Percentiles rank a stretch among this genome's conserved stretches.
Conservation (phyloP, 1,140 invertebrate species). For the Helicoverpa armigera region DNA sequence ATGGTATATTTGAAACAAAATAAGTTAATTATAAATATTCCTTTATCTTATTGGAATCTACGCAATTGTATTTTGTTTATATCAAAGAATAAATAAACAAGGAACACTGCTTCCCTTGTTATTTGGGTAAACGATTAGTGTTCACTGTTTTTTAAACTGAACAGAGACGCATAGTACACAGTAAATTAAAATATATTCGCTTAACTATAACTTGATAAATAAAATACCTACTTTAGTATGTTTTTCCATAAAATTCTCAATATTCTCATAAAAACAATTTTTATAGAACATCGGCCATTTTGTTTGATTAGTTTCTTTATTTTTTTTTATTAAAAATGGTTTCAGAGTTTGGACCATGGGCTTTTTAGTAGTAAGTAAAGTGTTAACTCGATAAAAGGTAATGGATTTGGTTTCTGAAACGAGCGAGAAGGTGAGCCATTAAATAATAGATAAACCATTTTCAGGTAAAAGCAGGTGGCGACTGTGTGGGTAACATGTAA, state of each 20-base stretch:
- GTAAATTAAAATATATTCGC: slow-evolving; percentile 13
- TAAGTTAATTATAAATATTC: not conserved
- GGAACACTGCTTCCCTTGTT: slow-evolving; percentile 42
- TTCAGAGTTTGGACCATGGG: not conserved
- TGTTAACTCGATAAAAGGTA: no score
- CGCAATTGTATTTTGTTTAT: not conserved
- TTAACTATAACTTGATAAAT: slow-evolving; percentile 24
- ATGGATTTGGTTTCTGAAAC: no score
- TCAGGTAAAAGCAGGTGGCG: no score
- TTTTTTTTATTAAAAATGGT: slow-evolving; percentile 50
- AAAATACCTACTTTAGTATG: slow-evolving; percentile 59
- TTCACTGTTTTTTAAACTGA: not conserved
- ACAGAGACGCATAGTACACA: not conserved
- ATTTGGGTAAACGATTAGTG: slow-evolving; percentile 28
- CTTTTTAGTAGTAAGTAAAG: not conserved
- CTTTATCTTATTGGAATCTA: not conserved
- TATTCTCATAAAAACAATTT: slow-evolving; percentile 52
- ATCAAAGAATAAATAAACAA: slow-evolving; percentile 60
- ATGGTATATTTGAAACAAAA: not conserved
- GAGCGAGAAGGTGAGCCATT: no score
- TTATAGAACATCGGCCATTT: slow-evolving; percentile 72
- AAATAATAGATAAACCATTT: no score
- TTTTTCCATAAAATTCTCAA: slow-evolving; percentile 63
- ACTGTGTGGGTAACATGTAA: no score
- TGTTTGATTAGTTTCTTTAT: slow-evolving; percentile 63